Evolutionary conservation across 2,797 vertebrate genomes (phyloP), one percentile per base, ranked within the genome.

Genomic region (Peromyscus melanophrys): DNA sequence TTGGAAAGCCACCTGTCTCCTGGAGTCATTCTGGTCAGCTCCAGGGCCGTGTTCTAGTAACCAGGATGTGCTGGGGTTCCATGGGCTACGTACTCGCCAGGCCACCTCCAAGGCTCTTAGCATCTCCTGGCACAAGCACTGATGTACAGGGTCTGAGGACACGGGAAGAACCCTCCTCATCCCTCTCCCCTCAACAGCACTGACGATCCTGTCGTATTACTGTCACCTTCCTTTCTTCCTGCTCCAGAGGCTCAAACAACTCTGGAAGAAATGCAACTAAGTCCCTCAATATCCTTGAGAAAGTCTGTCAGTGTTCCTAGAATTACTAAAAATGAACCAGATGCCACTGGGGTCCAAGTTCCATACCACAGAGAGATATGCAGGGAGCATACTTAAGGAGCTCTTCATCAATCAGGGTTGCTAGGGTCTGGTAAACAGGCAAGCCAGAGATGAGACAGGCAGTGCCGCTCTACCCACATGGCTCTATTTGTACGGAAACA

Each of bases 221-320:
- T 78, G 16, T 4, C 34, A 40, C 27, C 69, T 52, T 75, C 25
- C 55, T 81, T 21, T 81, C 46, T 82, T 65, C 57, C 78, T 83
- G 73, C 57, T 46, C 87, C 6, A 1, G 10, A 77, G 27, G 21
- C 43, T 89, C 83, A 61, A 61, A 61, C 73, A 96, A 94, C 80
- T 92, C 13, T n/a, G 49, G 25, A 75, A 63, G 92, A 89, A 92
- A 43, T 52, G 16, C 17, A 59, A 46, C 76, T 21, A 94, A 80
- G n/a, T 46, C 87, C 55, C 75, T 76, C 61, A 82, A 21, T 75
- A 78, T 27, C 73, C 82, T 67, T 78, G 73, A 57, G 40, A 71
- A 55, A 84, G 63, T 90, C 76, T 31, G 84, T 82, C 71, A 31
- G 82, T 78, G 65, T 89, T 81, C 49, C 75, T 67, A n/a, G 17